Evolutionary conservation across 2,797 vertebrate species (phyloP).

Genomic region (Sebastes hubbsi): DNA sequence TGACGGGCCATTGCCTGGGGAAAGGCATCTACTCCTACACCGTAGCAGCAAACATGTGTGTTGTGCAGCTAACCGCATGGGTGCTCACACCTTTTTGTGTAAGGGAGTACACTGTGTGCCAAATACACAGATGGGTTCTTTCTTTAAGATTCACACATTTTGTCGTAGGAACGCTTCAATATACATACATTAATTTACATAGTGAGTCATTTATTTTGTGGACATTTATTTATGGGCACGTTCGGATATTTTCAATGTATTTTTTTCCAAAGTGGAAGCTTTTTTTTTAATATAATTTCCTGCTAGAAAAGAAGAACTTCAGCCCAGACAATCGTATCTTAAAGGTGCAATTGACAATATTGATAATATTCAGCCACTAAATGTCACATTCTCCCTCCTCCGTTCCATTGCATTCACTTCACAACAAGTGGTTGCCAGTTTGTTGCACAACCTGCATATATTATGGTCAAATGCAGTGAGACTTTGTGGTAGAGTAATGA

Average conservation of each 20-base stretch:
- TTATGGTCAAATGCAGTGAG: neutral
- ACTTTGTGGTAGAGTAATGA: neutral
- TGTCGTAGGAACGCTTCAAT: constrained; percentile 1
- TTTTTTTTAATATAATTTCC: neutral
- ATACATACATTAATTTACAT: constrained; percentile 7
- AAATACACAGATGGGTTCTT: constrained; percentile 50
- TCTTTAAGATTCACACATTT: constrained; percentile 25
- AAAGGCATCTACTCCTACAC: constrained; percentile 50
- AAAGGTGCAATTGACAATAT: neutral
- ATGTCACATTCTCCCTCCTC: neutral
- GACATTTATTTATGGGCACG: neutral
- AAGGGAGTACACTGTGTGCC: constrained; percentile 37
- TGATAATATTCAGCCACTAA: neutral
- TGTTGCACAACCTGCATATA: neutral
- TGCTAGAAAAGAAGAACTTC: neutral
- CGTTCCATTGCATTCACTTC: neutral
- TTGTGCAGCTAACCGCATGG: constrained; percentile 63
- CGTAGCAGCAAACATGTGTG: constrained; percentile 59
- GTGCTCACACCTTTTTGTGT: constrained; percentile 62
- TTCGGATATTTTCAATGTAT: neutral
- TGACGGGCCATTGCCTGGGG: constrained; percentile 75
- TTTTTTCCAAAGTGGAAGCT: neutral
- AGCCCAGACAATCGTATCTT: neutral
- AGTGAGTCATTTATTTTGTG: neutral
- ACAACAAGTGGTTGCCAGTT: neutral